A percentile compares a stretch with the other conserved stretches of the same genome.
Evolutionary conservation across 2,888 invertebrate genomes (phyloP).

Genomic region (Agrochola macilenta): DNA sequence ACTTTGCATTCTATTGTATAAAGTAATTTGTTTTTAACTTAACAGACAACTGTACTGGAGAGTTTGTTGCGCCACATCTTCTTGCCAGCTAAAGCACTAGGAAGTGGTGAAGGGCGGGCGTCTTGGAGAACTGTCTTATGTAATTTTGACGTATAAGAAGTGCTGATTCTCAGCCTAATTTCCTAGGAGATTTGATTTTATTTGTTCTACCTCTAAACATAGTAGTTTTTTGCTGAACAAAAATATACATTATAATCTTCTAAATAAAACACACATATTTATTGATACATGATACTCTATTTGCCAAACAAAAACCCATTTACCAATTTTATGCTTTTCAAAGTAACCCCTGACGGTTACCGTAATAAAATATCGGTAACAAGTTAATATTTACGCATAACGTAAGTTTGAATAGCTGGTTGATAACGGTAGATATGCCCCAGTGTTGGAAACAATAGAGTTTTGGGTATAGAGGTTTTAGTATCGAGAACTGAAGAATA

Average conservation of each 20-base stretch:
- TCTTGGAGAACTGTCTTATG: no score
- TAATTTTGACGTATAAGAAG: no score
- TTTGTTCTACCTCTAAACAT: no score
- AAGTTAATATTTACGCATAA: slow-evolving; percentile 27
- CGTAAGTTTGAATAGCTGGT: slow-evolving; percentile 28
- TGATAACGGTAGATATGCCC: slow-evolving; percentile 30
- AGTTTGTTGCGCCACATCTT: no score
- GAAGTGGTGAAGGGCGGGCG: no score
- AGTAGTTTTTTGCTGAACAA: no score
- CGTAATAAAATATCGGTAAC: slow-evolving; percentile 59
- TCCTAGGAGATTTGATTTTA: no score
- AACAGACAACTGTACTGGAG: no score
- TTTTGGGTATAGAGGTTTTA: slow-evolving; percentile 11
- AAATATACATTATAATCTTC: neutral
- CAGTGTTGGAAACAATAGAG: slow-evolving; percentile 38
- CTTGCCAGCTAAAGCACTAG: no score
- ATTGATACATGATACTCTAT: neutral
- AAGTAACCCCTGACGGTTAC: slow-evolving; percentile 54
- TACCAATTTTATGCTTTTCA: slow-evolving; percentile 47
- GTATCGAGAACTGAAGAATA: slow-evolving; percentile 14
- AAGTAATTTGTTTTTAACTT: no score
- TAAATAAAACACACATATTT: neutral
- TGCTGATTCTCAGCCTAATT: no score
- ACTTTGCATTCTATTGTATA: no score
- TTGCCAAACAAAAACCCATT: slow-evolving; percentile 38